phyloP scores from a whole-genome alignment of 2,797 vertebrate genomes.

The Channa striata region DNA sequence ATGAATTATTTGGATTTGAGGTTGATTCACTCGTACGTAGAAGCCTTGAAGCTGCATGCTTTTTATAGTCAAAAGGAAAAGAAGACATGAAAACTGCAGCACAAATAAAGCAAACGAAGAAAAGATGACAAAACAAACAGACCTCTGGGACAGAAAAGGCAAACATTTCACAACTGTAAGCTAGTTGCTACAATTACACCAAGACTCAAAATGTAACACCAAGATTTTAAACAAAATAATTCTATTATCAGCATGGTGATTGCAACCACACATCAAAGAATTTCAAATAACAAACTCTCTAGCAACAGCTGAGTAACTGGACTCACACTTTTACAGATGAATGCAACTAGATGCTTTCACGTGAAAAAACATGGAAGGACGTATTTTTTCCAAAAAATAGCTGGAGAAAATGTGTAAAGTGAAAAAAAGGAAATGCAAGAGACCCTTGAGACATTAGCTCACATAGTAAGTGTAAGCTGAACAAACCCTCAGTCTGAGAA shows the following conservation, averaged over 20 bases:
- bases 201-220: not conserved
- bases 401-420: constrained; percentile 30
- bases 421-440: constrained; percentile 33
- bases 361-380: constrained; percentile 29
- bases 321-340: constrained; percentile 21
- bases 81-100: constrained; percentile 16
- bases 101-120: constrained; percentile 35
- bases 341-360: constrained; percentile 2
- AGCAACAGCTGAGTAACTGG: not conserved
- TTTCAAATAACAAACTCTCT: not conserved
- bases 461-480: constrained; percentile 14
- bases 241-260: not conserved
- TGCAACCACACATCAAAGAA: not conserved
- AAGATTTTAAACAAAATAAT: not conserved
- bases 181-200: not conserved
- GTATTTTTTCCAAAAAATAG: constrained; percentile 42
- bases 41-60: constrained; percentile 21
- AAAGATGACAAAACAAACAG: not conserved
- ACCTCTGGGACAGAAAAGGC: constrained; percentile 7
- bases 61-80: constrained; percentile 15
- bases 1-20: not conserved
- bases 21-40: not conserved
- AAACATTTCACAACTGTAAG: not conserved
- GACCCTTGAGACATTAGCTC: constrained; percentile 10
- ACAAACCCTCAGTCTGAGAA: constrained; percentile 20